Evolutionary conservation across 2,888 invertebrate genomes (phyloP), one percentile per base, ranked within the genome.

Genomic region (Apamea anceps): DNA sequence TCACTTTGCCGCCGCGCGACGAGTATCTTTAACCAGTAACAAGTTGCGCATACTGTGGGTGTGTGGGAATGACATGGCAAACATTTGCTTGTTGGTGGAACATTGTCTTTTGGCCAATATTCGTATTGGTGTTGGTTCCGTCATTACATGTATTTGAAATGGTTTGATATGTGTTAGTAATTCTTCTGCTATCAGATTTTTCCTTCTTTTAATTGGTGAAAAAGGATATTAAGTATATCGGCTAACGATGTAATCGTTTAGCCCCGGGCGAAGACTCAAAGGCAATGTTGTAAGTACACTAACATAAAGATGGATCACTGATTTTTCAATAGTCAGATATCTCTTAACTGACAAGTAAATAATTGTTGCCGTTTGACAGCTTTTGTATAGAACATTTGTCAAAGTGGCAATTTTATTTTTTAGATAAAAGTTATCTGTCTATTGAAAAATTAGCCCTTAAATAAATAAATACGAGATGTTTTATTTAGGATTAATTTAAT

Each of bases 1-100:
- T 67, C 79, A 79, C 80, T 83, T 86, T 72, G 32, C 84, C 66
- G 72, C 77, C 48, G 25, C 72, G 21, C 79, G 77, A 42, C 57
- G 77, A 54, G 81, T 60, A 70, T 80, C 80, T 78, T 73, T 81
- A 73, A 65, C 67, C 62, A 76, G 78, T 81, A 79, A 85, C 78
- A 79, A 77, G 71, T 86, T 68, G 74, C 51, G 48, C 73, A 70
- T 79, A 77, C 60, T 60, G 15, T 67, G 62, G 37, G 15, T 62
- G 71, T n/a, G 77, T 76, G 73, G 60, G 71, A 74, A 85, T 79
- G 37, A 62, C 65, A 70, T 45, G 66, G 48, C 82, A 73, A 82
- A 82, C 67, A 45, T 85, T 82, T 75, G 75, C 48, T 37, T 66
- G 75, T 66, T 63, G 37, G 45, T 28, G 32, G 1, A 28, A 45